Evolutionary conservation across 2,113 vertebrate genomes (phyloP), one percentile per base, ranked within the genome.

Genomic region (Colius striatus): DNA sequence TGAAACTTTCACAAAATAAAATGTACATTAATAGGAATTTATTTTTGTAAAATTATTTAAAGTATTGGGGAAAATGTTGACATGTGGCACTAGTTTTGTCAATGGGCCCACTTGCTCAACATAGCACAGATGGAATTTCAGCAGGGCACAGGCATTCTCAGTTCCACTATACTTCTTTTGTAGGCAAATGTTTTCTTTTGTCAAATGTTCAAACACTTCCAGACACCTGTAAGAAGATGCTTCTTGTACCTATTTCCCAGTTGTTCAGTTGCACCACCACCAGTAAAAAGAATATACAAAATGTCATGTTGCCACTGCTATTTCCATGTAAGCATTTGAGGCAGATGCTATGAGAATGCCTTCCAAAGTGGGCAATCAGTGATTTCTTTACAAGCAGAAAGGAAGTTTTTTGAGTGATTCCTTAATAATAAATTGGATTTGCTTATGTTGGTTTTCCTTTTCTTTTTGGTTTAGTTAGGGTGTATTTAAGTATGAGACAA

Each of bases 41-140:
- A n/a, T 78, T 34, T 51, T 11, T 63, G 25, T 16, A 86, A 80
- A 78, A 67, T 57, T 38, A 6, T 45, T 61, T 38, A 5, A 95
- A 74, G 7, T 3, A 25, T n/a, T 30, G 3, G 10, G 5, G 6
- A 4, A 9, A 9, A 3, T 21, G 18, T 60, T 30, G 3, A n/a
- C 26, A 26, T 67, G 16, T 38, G 58, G 16, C 12, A 38, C n/a
- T 77, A 25, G 1, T 76, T 88, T 89, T 72, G 45, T 38, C 53
- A 36, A 13, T 53, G 19, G 14, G 5, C 22, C 87, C 21, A 32
- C 13, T 62, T 9, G 4, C 23, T 70, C 67, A 38, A 27, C 63
- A 34, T 4, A 48, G 48, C 21, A 15, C 2, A 10, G 11, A 20
- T 10, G 27, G 30, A 18, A 8, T 85, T 89, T 93, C 75, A 70